A percentile compares a stretch with the other conserved stretches of the same genome.
Conservation (phyloP, 2,113 vertebrate genomes). For the Apodemus sylvaticus region DNA sequence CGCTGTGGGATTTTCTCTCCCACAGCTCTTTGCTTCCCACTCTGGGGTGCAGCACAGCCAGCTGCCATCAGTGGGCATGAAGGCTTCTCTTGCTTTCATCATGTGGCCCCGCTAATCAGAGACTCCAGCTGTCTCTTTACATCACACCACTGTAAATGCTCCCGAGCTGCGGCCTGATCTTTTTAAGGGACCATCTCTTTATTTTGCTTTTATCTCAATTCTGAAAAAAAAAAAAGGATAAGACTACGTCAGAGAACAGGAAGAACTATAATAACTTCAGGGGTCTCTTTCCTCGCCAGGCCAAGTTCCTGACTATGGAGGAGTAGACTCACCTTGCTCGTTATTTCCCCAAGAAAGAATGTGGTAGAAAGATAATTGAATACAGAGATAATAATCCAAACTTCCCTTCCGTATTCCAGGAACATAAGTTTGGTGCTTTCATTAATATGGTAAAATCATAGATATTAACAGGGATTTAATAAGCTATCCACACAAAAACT, state of each 20-base stretch:
- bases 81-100: background rate
- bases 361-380: constrained; percentile 33
- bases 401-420: constrained; percentile 43
- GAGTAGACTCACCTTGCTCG: background rate
- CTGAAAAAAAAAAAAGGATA: constrained; percentile 51
- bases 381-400: constrained; percentile 47
- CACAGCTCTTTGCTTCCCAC: background rate
- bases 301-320: constrained; percentile 40
- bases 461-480: constrained; percentile 72
- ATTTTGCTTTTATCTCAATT: constrained; percentile 63
- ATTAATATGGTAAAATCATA: constrained; percentile 70
- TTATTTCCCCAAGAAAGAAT: constrained; percentile 42
- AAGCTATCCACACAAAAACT: constrained; percentile 22
- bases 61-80: background rate
- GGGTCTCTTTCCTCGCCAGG: background rate
- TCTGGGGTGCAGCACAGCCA: background rate
- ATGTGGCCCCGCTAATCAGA: constrained; percentile 30
- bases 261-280: constrained; percentile 46
- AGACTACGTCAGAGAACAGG: background rate
- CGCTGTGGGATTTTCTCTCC: too few relatives aligned
- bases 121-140: constrained; percentile 51
- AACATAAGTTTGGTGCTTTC: constrained; percentile 36
- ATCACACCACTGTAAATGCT: constrained; percentile 51
- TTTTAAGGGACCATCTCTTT: constrained; percentile 41
- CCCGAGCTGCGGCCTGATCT: background rate